phyloP scores from a whole-genome alignment of 2,888 invertebrate species.

The Lasius fuliginosus region DNA sequence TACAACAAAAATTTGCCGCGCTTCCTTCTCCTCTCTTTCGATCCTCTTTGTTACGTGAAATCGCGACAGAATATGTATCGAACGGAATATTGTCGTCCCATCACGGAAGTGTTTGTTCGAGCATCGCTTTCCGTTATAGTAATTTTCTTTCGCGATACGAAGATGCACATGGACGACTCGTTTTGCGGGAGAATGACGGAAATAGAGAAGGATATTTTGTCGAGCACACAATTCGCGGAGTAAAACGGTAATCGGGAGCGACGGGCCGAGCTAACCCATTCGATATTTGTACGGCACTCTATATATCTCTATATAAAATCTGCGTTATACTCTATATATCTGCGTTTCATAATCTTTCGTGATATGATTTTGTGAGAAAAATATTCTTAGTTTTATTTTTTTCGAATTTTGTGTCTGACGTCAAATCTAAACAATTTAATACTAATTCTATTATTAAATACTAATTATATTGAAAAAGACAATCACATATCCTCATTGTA shows the following conservation, averaged over 20 bases:
- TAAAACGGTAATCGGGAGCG: slow-evolving; percentile 30
- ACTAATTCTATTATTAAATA: neutral
- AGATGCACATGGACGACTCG: neutral
- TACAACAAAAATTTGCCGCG: slow-evolving; percentile 29
- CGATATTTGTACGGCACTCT: neutral
- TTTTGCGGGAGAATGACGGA: neutral
- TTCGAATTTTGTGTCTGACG: neutral
- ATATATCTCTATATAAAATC: too few species aligned
- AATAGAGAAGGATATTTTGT: slow-evolving; percentile 41
- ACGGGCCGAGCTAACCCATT: slow-evolving; percentile 4
- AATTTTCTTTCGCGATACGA: neutral
- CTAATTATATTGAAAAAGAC: neutral
- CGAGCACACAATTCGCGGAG: slow-evolving; percentile 50
- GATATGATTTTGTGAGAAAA: neutral
- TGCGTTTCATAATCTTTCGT: neutral
- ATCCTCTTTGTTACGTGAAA: slow-evolving; percentile 59
- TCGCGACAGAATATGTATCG: slow-evolving; percentile 65
- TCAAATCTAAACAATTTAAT: neutral
- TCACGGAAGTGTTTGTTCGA: neutral
- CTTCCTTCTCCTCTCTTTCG: slow-evolving; percentile 7
- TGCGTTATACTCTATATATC: neutral
- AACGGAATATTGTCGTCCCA: slow-evolving; percentile 52
- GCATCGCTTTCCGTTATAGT: slow-evolving; percentile 21
- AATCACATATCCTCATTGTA: neutral
- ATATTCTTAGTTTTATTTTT: neutral